Evolutionary conservation across 2,797 vertebrate species (phyloP).

Genomic region (Arctocebus calabarensis): DNA sequence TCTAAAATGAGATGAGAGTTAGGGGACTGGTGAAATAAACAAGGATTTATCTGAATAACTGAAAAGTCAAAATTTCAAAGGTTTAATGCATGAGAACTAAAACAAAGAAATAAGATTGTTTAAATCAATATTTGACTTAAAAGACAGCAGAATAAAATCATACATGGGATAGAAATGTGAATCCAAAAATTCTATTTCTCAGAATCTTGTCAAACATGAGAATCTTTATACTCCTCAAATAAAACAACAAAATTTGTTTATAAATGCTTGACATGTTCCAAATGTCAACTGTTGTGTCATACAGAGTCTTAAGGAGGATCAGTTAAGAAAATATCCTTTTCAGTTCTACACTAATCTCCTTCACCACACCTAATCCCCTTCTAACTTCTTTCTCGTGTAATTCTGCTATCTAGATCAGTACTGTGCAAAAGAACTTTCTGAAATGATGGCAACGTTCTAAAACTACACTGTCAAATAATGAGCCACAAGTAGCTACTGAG

Average conservation of each 20-base stretch:
- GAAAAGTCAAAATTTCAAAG: conserved; percentile 38
- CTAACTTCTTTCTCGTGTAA: conserved; percentile 3
- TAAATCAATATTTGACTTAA: conserved; percentile 25
- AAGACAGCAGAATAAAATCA: conserved; percentile 39
- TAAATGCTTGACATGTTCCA: conserved; percentile 30
- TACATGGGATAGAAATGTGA: background rate
- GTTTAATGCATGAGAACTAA: background rate
- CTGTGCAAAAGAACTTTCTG: conserved; percentile 24
- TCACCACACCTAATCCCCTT: background rate
- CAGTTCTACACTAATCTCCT: background rate
- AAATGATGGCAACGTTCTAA: background rate
- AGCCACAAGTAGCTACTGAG: background rate
- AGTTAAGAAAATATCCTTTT: conserved; percentile 36
- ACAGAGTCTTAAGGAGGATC: background rate
- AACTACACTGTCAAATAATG: background rate
- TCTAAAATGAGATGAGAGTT: background rate
- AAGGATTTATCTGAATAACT: conserved; percentile 16
- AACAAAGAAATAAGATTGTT: background rate
- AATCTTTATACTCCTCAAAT: conserved; percentile 8
- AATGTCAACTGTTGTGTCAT: background rate
- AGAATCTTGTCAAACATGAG: background rate
- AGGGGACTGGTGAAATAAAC: background rate
- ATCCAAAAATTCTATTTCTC: conserved; percentile 39
- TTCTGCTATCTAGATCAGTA: background rate
- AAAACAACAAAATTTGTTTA: background rate